phyloP scores from a whole-genome alignment of 2,113 vertebrate species.

The Dendropsophus ebraccatus region DNA sequence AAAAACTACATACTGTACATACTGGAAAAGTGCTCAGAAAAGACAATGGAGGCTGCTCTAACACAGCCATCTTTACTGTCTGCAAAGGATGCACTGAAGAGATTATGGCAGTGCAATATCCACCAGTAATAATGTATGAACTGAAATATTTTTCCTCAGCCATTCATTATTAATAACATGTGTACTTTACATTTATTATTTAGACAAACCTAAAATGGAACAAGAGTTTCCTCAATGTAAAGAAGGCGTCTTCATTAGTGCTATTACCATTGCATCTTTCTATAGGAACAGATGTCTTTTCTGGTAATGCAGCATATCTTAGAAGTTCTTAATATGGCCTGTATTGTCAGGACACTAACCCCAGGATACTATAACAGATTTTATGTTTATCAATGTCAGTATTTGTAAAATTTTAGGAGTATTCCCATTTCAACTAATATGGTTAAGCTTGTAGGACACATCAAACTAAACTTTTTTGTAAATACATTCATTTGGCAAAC shows the following conservation, averaged over 20 bases:
- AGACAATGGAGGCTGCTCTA: background rate
- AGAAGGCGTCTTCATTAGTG: background rate
- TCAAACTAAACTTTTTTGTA: no score
- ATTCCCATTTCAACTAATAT: no score
- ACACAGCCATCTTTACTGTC: background rate
- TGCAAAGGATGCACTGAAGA: background rate
- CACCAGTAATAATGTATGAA: conserved; percentile 34
- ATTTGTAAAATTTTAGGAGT: no score
- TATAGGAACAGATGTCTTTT: background rate
- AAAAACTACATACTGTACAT: background rate
- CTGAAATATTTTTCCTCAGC: conserved; percentile 29
- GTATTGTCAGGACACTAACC: no score
- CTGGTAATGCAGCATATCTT: background rate
- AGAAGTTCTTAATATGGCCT: background rate
- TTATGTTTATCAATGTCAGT: no score
- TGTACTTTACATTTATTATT: conserved; percentile 42
- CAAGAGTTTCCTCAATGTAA: conserved; percentile 12
- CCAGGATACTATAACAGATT: no score
- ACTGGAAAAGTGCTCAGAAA: background rate
- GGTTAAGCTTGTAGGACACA: no score
- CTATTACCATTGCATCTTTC: background rate
- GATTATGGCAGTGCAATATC: background rate
- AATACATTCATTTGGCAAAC: no score
- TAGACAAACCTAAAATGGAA: conserved; percentile 33
- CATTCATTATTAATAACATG: conserved; percentile 30